Percentiles rank a stretch among this genome's conserved stretches.
Evolutionary conservation across 2,797 vertebrate species (phyloP).

Genomic region (Antennarius maculatus): DNA sequence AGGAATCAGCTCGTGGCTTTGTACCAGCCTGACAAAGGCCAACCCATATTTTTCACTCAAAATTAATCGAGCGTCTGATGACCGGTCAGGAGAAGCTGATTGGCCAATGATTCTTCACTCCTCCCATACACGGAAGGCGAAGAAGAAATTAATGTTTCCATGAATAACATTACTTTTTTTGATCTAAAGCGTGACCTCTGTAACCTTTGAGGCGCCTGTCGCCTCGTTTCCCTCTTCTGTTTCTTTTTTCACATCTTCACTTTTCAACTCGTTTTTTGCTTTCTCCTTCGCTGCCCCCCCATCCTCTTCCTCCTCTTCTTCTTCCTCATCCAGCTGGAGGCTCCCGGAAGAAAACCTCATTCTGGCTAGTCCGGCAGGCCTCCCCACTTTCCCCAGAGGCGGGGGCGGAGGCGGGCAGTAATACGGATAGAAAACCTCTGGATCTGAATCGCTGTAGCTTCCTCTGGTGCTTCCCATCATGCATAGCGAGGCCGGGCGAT

Average conservation of each 20-base stretch:
- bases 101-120: no score
- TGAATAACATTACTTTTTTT: neutral
- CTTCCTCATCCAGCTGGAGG: conserved; percentile 91
- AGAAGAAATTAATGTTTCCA: neutral
- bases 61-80: no score
- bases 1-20: no score
- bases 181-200: conserved; percentile 61
- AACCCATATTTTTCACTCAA: no score
- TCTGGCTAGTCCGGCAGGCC: conserved; percentile 80
- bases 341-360: conserved; percentile 92
- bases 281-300: conserved; percentile 37
- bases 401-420: conserved; percentile 82
- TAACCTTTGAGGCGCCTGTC: conserved; percentile 43
- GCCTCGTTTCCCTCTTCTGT: conserved; percentile 3
- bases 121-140: no score
- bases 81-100: no score
- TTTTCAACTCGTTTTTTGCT: conserved; percentile 11
- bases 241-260: conserved; percentile 27
- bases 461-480: conserved; percentile 76
- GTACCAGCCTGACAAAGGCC: no score
- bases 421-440: conserved; percentile 87
- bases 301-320: conserved; percentile 78
- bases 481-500: conserved; percentile 67
- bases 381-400: conserved; percentile 76
- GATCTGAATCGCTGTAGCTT: conserved; percentile 92